phyloP scores from a whole-genome alignment of 2,888 invertebrate genomes.

The Dicranocentrus wangi region DNA sequence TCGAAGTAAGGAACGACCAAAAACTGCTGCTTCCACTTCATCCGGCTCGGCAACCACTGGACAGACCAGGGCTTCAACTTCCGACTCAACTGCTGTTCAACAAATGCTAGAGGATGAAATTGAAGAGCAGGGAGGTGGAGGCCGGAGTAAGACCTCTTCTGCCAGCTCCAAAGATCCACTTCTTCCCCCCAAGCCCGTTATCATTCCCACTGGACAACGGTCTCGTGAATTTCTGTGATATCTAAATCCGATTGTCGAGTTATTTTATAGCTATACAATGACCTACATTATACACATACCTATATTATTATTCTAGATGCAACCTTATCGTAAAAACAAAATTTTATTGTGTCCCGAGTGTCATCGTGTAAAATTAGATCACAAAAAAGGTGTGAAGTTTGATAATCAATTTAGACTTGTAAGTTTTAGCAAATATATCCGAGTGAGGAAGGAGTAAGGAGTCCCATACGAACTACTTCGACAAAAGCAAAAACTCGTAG shows the following conservation, averaged over 20 bases:
- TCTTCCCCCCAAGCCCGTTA: conserved; percentile 71
- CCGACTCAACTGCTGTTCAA: conserved; percentile 76
- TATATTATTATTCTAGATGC: too few species aligned
- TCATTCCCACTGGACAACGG: conserved; percentile 71
- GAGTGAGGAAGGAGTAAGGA: too few species aligned
- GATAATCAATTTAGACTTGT: too few species aligned
- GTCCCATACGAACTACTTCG: too few species aligned
- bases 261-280: conserved; percentile 34
- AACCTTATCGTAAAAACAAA: too few species aligned
- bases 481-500: too few species aligned
- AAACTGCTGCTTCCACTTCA: conserved; percentile 71
- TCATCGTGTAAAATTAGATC: too few species aligned
- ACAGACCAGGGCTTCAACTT: conserved; percentile 75
- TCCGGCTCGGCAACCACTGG: conserved; percentile 46
- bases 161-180: conserved; percentile 72
- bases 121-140: conserved; percentile 72
- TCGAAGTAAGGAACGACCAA: conserved; percentile 71
- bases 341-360: too few species aligned
- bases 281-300: conserved; percentile 6
- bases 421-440: too few species aligned
- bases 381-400: too few species aligned
- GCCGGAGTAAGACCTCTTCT: conserved; percentile 69
- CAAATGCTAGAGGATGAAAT: conserved; percentile 75
- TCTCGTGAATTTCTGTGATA: conserved; percentile 73
- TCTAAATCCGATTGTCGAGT: conserved; percentile 57